phyloP scores from a whole-genome alignment of 1,140 invertebrate species.

The Dysdera silvatica region DNA sequence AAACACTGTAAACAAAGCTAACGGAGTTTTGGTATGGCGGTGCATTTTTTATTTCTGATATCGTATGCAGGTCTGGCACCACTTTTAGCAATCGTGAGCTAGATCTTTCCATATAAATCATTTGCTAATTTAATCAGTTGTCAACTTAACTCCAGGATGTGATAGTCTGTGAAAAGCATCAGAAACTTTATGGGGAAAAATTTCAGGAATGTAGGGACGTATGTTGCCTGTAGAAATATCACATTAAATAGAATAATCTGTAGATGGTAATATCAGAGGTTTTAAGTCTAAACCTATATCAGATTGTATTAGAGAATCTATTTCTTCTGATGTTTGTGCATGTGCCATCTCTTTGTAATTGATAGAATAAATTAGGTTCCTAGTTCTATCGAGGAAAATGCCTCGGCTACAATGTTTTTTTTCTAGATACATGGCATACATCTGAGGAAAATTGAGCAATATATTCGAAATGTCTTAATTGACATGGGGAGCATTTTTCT shows the following conservation, averaged over 20 bases:
- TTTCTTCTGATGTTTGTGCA: conserved; percentile 5
- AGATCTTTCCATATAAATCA: not conserved
- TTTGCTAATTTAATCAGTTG: not conserved
- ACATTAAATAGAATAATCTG: not conserved
- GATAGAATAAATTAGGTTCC: not conserved
- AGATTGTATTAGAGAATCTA: too few species aligned
- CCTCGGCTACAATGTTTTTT: conserved; percentile 35
- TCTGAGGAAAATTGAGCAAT: conserved; percentile 42
- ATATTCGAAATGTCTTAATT: conserved; percentile 38
- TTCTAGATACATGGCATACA: conserved; percentile 40
- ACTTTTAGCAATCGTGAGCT: not conserved
- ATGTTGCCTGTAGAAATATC: not conserved
- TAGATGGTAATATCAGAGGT: not conserved
- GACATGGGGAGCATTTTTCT: not conserved
- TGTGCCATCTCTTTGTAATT: not conserved
- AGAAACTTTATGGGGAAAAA: conserved; percentile 10
- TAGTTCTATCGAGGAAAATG: conserved; percentile 5
- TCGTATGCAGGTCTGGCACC: not conserved
- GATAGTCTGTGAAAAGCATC: not conserved
- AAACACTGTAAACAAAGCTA: not conserved
- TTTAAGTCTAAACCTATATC: not conserved
- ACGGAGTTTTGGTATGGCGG: not conserved
- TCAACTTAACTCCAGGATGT: conserved; percentile 8
- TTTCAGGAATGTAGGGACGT: conserved; percentile 5
- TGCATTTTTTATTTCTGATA: not conserved